These are phyloP conservation scores for Camponotus pennsylvanicus DNA, from an alignment of 1,140 invertebrate genomes.

Conservation along the genomic window DNA sequence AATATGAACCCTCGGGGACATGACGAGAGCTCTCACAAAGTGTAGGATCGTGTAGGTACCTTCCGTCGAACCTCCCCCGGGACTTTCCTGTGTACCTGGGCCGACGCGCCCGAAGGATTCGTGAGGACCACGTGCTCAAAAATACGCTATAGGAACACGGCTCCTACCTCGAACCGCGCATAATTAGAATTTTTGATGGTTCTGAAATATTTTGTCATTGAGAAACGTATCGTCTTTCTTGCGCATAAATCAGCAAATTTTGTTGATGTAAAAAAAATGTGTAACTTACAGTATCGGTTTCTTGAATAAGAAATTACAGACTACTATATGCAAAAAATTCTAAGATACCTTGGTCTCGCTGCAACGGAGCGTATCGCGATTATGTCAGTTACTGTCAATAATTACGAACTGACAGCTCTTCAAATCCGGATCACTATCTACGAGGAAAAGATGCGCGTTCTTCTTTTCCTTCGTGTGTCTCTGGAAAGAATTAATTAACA, in stretches of 20 bases:
- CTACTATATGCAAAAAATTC: slow-evolving; percentile 1
- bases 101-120: slow-evolving; percentile 54
- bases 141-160: slow-evolving; percentile 2
- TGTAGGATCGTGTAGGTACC: slow-evolving; percentile 81
- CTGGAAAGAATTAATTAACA: slow-evolving; percentile 78
- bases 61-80: slow-evolving; percentile 75
- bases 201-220: background rate
- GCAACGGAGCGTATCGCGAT: slow-evolving; percentile 32
- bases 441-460: slow-evolving; percentile 54
- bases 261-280: background rate
- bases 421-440: slow-evolving; percentile 77
- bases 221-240: background rate
- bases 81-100: slow-evolving; percentile 79
- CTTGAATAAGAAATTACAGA: background rate
- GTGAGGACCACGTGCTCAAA: slow-evolving; percentile 56
- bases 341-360: slow-evolving; percentile 12
- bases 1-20: slow-evolving; percentile 82
- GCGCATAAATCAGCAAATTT: background rate
- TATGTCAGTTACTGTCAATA: slow-evolving; percentile 66
- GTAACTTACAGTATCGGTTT: background rate
- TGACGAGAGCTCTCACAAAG: slow-evolving; percentile 79
- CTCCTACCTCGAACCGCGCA: background rate
- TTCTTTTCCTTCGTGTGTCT: slow-evolving; percentile 72
- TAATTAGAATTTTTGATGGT: slow-evolving; percentile 46
- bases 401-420: slow-evolving; percentile 64